Evolutionary conservation across 2,113 vertebrate genomes (phyloP).

Genomic region (Chloropsis hardwickii): DNA sequence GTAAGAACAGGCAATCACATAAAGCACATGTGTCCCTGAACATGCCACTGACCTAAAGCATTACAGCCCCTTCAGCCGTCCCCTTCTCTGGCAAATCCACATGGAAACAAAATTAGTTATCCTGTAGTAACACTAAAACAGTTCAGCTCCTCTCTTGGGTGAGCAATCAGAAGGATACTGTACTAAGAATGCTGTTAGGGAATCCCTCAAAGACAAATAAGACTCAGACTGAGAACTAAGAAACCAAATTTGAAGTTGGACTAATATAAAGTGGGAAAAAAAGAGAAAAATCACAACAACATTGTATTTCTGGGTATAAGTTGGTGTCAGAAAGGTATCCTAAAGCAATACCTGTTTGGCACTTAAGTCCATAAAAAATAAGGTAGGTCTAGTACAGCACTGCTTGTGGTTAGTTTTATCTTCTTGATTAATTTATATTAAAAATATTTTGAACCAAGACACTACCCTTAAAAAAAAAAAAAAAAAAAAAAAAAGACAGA

Average conservation of each 20-base stretch:
- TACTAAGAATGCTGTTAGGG: background rate
- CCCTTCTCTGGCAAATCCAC: background rate
- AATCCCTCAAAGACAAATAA: background rate
- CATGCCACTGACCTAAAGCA: background rate
- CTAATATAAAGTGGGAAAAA: background rate
- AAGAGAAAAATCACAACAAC: background rate
- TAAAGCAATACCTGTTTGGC: background rate
- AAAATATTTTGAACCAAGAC: background rate
- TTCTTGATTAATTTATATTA: background rate
- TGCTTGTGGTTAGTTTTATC: background rate
- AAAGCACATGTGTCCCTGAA: background rate
- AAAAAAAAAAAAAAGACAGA: background rate
- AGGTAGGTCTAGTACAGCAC: background rate
- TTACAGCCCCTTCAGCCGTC: background rate
- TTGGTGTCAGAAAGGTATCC: background rate
- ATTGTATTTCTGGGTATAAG: background rate
- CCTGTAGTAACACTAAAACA: background rate
- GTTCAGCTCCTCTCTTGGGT: background rate
- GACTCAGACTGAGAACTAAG: background rate
- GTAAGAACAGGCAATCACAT: background rate
- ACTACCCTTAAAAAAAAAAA: background rate
- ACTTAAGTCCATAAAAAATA: background rate
- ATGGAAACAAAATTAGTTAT: background rate
- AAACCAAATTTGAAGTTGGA: background rate
- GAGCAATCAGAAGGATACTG: background rate